Evolutionary conservation across 2,113 vertebrate species (phyloP).

Genomic region (Hypomesus transpacificus): DNA sequence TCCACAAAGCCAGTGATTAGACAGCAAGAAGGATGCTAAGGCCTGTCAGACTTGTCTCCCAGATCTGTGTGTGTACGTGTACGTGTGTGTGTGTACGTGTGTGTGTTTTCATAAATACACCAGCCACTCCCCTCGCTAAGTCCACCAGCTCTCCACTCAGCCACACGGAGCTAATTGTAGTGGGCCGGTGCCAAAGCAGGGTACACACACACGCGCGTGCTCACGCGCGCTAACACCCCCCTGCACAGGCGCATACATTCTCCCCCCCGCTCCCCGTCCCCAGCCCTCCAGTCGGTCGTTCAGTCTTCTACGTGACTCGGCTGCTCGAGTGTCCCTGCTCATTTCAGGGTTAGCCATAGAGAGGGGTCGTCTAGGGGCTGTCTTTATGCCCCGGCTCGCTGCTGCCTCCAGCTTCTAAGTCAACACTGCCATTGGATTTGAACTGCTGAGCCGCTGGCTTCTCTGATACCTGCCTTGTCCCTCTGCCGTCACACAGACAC

Average conservation of each 20-base stretch:
- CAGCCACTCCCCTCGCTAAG: not conserved
- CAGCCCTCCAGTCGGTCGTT: constrained; percentile 13
- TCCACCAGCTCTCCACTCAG: constrained; percentile 37
- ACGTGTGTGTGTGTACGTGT: no score
- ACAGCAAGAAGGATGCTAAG: constrained; percentile 30
- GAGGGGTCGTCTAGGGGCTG: constrained; percentile 22
- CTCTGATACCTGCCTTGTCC: not conserved
- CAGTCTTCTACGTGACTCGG: constrained; percentile 5
- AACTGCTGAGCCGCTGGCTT: not conserved
- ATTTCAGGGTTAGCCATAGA: constrained; percentile 11
- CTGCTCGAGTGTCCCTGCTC: constrained; percentile 1
- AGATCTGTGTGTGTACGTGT: constrained; percentile 15
- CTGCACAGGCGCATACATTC: no score
- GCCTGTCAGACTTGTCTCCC: constrained; percentile 13
- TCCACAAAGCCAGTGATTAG: constrained; percentile 31
- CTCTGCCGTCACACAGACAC: not conserved
- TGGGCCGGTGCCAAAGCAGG: constrained; percentile 29
- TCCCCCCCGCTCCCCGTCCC: not conserved
- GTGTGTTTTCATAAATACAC: constrained; percentile 31
- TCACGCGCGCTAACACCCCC: no score
- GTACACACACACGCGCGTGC: no score
- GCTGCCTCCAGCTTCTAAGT: constrained; percentile 18
- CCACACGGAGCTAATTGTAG: constrained; percentile 53
- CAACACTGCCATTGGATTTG: constrained; percentile 5
- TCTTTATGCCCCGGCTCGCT: constrained; percentile 31